Evolutionary conservation across 2,113 vertebrate species (phyloP).

Genomic region (Typhlomys cinereus): DNA sequence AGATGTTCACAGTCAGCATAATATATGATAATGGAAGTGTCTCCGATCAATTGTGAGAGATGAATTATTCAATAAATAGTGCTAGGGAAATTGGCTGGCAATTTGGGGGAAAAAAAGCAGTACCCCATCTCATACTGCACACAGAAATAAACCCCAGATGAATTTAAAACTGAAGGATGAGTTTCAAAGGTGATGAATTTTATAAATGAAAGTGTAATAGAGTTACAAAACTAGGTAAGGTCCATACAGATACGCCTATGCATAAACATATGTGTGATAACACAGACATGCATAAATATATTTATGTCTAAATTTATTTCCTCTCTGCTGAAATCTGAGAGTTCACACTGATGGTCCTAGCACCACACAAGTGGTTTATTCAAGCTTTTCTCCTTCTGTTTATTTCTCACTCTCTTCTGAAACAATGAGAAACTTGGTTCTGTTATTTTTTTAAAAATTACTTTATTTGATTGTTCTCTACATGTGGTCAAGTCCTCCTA

Average conservation of each 20-base stretch:
- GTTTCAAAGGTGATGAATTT: not conserved
- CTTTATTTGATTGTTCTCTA: not conserved
- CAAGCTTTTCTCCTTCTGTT: not conserved
- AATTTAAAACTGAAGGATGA: not conserved
- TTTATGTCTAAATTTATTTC: not conserved
- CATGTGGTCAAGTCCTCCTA: not conserved
- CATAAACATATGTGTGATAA: not conserved
- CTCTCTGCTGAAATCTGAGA: not conserved
- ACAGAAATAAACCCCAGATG: slow-evolving; percentile 36
- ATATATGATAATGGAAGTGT: slow-evolving; percentile 55
- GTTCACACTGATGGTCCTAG: not conserved
- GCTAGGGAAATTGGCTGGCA: slow-evolving; percentile 31
- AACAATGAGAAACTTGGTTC: not conserved
- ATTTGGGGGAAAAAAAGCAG: not conserved
- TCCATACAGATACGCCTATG: too few species aligned
- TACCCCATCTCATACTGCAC: not conserved
- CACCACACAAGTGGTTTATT: not conserved
- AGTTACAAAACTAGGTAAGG: slow-evolving; percentile 21
- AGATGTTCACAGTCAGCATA: slow-evolving; percentile 48
- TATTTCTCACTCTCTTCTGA: slow-evolving; percentile 24
- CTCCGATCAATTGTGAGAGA: slow-evolving; percentile 53
- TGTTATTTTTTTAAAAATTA: not conserved
- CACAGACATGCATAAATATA: not conserved
- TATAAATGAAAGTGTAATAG: slow-evolving; percentile 16
- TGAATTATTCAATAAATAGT: slow-evolving; percentile 57